Conservation (phyloP, 2,797 vertebrate species). For the Cynopterus sphinx region DNA sequence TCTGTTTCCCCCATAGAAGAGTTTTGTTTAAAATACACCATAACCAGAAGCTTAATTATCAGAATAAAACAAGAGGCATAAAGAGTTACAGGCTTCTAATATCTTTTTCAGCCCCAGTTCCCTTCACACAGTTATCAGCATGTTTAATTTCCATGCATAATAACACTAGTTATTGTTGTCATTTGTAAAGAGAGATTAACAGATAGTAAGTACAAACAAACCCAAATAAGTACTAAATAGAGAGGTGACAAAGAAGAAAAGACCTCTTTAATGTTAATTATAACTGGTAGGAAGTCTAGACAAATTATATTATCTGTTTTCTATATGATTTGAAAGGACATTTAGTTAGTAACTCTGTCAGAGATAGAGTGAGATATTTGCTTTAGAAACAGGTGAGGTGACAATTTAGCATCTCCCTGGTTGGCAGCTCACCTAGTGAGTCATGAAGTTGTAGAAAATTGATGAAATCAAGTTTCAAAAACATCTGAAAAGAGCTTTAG, state of each 20-base stretch:
- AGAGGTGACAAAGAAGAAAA: slow-evolving; percentile 87
- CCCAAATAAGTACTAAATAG: slow-evolving; percentile 86
- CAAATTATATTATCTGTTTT: slow-evolving; percentile 84
- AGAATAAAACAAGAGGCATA: slow-evolving; percentile 84
- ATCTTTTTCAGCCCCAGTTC: slow-evolving; percentile 81
- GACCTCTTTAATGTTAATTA: slow-evolving; percentile 86
- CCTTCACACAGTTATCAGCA: slow-evolving; percentile 84
- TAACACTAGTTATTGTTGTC: slow-evolving; percentile 87
- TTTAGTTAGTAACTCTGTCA: slow-evolving; percentile 74
- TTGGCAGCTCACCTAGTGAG: slow-evolving; percentile 62
- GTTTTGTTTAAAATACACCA: slow-evolving; percentile 84
- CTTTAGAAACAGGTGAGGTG: slow-evolving; percentile 73
- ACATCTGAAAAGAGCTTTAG: slow-evolving; percentile 17
- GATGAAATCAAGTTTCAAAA: slow-evolving; percentile 55
- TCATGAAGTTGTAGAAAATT: slow-evolving; percentile 50
- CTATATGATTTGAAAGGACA: slow-evolving; percentile 77
- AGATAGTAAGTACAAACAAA: slow-evolving; percentile 88
- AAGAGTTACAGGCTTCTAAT: slow-evolving; percentile 81
- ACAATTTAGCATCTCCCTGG: slow-evolving; percentile 56
- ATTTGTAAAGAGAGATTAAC: slow-evolving; percentile 86
- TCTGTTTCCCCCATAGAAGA: slow-evolving; percentile 76
- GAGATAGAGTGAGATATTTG: slow-evolving; percentile 71
- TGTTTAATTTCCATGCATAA: slow-evolving; percentile 87
- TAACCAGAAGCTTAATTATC: slow-evolving; percentile 85
- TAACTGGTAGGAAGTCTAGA: slow-evolving; percentile 85